Evolutionary conservation across 2,113 vertebrate species (phyloP).

Genomic region (Glareola pratincola): DNA sequence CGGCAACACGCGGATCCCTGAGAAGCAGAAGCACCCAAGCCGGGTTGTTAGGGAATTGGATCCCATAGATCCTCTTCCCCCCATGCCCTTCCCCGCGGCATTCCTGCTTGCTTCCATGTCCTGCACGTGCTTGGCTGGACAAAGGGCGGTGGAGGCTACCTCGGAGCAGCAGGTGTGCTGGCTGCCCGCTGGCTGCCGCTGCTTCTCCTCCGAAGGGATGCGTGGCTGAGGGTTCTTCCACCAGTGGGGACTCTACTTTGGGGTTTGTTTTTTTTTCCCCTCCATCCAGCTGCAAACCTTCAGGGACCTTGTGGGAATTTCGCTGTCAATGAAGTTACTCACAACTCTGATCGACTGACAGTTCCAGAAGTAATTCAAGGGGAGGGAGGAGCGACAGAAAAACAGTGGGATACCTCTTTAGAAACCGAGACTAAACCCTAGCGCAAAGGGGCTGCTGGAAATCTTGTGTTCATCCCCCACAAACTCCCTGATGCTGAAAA

Average conservation of each 20-base stretch:
- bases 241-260: not conserved
- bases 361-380: not conserved
- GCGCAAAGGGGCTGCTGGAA: not conserved
- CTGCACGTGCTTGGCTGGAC: not conserved
- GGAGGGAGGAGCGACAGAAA: not conserved
- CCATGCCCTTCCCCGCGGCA: not conserved
- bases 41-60: not conserved
- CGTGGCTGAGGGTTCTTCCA: not conserved
- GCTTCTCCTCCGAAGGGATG: not conserved
- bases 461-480: slow-evolving; percentile 24
- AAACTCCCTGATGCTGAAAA: slow-evolving; percentile 55
- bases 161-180: not conserved
- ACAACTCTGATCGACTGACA: not conserved
- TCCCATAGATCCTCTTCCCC: not conserved
- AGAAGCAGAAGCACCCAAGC: not conserved
- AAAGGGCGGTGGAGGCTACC: not conserved
- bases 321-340: not conserved
- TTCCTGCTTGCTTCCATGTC: not conserved
- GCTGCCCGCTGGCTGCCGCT: not conserved
- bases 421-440: not conserved
- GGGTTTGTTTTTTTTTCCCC: not conserved
- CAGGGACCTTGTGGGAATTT: not conserved
- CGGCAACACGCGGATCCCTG: not conserved
- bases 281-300: not conserved
- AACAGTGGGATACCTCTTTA: not conserved